A percentile compares a stretch with the other conserved stretches of the same genome.
These are phyloP conservation scores for Mactromeris polynyma DNA, from an alignment of 2,888 invertebrate genomes.

Conservation along the genomic window DNA sequence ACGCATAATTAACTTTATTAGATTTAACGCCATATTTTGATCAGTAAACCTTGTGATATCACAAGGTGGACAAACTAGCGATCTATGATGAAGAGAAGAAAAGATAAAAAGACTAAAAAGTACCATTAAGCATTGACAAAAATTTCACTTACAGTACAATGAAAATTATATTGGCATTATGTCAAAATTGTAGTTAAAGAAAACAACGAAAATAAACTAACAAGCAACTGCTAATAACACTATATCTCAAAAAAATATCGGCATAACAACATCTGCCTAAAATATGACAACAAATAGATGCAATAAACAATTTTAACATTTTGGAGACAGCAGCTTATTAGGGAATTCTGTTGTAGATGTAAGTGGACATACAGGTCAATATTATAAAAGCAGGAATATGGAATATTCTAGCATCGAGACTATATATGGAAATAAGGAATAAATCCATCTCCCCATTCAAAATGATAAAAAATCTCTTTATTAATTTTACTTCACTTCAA, in stretches of 20 bases:
- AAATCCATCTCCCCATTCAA: background rate
- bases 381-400: background rate
- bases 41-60: too few species aligned
- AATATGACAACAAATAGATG: background rate
- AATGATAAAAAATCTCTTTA: too few species aligned
- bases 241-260: background rate
- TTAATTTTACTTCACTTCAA: too few species aligned
- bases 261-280: background rate
- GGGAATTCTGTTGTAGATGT: background rate
- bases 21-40: too few species aligned
- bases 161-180: background rate
- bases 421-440: background rate
- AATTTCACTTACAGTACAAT: background rate
- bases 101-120: background rate
- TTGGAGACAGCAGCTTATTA: constrained; percentile 5
- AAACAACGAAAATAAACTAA: background rate
- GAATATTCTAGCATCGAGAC: background rate
- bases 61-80: too few species aligned
- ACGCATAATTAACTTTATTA: too few species aligned
- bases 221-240: background rate
- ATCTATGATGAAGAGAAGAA: too few species aligned
- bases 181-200: background rate
- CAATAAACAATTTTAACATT: background rate
- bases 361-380: background rate
- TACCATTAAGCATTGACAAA: background rate